Evolutionary conservation across 2,888 invertebrate species (phyloP).

Genomic region (Mycalesis mineus): DNA sequence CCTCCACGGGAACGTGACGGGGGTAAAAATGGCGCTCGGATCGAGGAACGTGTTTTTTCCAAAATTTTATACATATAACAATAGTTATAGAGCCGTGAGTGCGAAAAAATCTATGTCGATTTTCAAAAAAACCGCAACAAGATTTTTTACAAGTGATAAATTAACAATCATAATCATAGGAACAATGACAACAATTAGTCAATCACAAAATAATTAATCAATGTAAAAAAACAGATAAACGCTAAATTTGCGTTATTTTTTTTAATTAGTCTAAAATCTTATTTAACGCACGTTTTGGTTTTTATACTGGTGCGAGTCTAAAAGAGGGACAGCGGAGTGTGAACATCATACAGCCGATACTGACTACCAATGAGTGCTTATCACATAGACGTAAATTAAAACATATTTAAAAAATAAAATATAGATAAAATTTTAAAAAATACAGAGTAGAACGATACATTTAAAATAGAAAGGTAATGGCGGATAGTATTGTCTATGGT

Average conservation of each 20-base stretch:
- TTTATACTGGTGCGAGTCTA: slow-evolving; percentile 73
- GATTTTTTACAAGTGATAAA: slow-evolving; percentile 59
- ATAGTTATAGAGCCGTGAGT: slow-evolving; percentile 39
- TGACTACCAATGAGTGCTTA: slow-evolving; percentile 24
- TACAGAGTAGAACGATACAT: neutral
- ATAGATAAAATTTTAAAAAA: neutral
- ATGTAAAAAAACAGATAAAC: slow-evolving; percentile 57
- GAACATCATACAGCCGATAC: slow-evolving; percentile 45
- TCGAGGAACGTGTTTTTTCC: slow-evolving; percentile 54
- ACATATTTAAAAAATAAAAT: neutral
- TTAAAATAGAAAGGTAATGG: neutral
- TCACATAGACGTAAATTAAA: slow-evolving; percentile 3
- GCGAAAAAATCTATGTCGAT: slow-evolving; percentile 70
- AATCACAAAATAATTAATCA: slow-evolving; percentile 73
- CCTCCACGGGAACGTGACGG: slow-evolving; percentile 36
- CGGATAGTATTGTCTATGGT: neutral
- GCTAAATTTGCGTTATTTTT: slow-evolving; percentile 64
- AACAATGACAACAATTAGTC: slow-evolving; percentile 75
- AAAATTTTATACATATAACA: slow-evolving; percentile 46
- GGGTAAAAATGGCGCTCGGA: slow-evolving; percentile 41
- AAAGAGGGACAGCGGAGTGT: slow-evolving; percentile 57
- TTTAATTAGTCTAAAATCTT: slow-evolving; percentile 64
- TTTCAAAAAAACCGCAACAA: slow-evolving; percentile 74
- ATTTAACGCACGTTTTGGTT: slow-evolving; percentile 73
- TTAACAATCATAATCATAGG: slow-evolving; percentile 70